phyloP scores from a whole-genome alignment of 2,113 vertebrate genomes.

The Petroica traversi region DNA sequence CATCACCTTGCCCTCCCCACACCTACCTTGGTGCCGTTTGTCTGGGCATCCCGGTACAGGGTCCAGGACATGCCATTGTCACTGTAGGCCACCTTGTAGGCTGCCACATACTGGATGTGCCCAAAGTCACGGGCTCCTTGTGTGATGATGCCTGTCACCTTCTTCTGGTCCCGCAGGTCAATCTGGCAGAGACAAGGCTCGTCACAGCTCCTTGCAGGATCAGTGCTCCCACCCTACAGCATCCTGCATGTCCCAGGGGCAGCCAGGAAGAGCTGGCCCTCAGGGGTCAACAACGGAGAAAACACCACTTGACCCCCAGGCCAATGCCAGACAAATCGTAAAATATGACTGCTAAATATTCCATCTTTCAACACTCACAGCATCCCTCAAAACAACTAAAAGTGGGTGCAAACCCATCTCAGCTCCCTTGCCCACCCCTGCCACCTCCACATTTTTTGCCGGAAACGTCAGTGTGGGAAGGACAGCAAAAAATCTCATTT shows the following conservation, averaged over 20 bases:
- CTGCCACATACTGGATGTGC: conserved; percentile 90
- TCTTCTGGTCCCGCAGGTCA: conserved; percentile 82
- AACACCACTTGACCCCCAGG: background rate
- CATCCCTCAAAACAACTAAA: background rate
- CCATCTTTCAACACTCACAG: background rate
- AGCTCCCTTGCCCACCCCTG: background rate
- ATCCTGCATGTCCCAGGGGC: background rate
- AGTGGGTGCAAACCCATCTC: background rate
- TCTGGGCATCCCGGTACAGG: conserved; percentile 74
- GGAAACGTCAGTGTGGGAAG: background rate
- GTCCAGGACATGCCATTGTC: conserved; percentile 81
- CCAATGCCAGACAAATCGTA: background rate
- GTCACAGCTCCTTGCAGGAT: background rate
- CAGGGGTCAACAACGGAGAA: background rate
- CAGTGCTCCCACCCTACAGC: background rate
- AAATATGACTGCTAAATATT: background rate
- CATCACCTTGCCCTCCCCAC: background rate
- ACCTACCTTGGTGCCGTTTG: conserved; percentile 79
- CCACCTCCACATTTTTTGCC: background rate
- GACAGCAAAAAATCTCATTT: background rate
- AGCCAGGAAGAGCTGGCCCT: background rate
- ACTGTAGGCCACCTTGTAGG: conserved; percentile 89
- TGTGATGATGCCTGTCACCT: conserved; percentile 88
- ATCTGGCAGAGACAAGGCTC: conserved; percentile 68
- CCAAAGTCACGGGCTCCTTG: conserved; percentile 97